phyloP scores from a whole-genome alignment of 2,888 invertebrate genomes.

The Colostygia pectinataria region DNA sequence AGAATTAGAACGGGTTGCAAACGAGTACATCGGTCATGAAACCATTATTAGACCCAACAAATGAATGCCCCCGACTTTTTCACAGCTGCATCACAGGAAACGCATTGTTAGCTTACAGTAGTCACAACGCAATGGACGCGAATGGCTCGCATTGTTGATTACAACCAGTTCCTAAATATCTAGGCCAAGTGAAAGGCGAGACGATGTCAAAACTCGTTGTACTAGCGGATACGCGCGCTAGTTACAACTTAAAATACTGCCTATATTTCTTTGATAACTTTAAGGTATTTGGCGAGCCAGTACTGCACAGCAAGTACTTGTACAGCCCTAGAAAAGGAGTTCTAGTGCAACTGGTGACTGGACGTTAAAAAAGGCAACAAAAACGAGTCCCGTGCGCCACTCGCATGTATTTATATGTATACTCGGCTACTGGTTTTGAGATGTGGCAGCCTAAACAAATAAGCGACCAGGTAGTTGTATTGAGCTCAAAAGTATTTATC shows the following conservation, averaged over 20 bases:
- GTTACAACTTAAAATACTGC: slow-evolving; percentile 7
- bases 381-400: slow-evolving; percentile 63
- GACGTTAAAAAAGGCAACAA: slow-evolving; percentile 74
- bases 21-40: slow-evolving; percentile 11
- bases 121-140: slow-evolving; percentile 45
- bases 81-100: slow-evolving; percentile 55
- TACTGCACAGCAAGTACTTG: background rate
- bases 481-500: slow-evolving; percentile 66
- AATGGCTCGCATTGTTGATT: slow-evolving; percentile 65
- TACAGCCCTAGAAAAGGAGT: slow-evolving; percentile 59
- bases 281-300: background rate
- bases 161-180: slow-evolving; percentile 79
- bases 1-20: slow-evolving; percentile 27
- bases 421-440: slow-evolving; percentile 79
- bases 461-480: slow-evolving; percentile 79
- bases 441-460: slow-evolving; percentile 78
- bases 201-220: slow-evolving; percentile 63
- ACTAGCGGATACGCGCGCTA: slow-evolving; percentile 44
- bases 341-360: slow-evolving; percentile 73
- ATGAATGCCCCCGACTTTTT: slow-evolving; percentile 32
- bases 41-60: slow-evolving; percentile 27
- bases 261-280: slow-evolving; percentile 17
- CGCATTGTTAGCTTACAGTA: slow-evolving; percentile 52
- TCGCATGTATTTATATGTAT: slow-evolving; percentile 63
- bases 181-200: slow-evolving; percentile 81